Base-by-base conservation (phyloP, 1,140 invertebrate species). In the Nasonia longicornis region DNA sequence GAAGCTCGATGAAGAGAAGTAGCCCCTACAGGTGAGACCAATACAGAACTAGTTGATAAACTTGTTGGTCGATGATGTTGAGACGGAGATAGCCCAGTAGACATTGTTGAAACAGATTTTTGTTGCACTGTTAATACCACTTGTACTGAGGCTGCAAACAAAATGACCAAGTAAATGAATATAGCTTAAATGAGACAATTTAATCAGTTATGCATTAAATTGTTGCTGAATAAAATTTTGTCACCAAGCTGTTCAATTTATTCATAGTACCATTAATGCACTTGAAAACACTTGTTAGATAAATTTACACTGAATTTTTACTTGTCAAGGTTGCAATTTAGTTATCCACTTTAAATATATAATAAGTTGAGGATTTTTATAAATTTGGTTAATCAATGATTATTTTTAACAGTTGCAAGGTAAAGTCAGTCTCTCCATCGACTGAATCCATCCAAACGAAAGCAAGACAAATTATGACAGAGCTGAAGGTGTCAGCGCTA, bases 41-140 rank as follows among this genome's bases (percentile, higher is more conserved):
- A 88, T 35, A 86, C 87, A 8, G 86, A 83, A 35, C 80, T 83
- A 26, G 85, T 85, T 26, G 87, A 87, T 26, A 91, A 77, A 84
- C 89, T 90, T 6, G 87, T 86, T 31, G 88, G 89, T 29, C 88
- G 86, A 75, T 87, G 90, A 82, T 87, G 87, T 73, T 88, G 88
- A 35, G 86, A 87, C 8, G 80, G 79, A 38, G 84, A 84, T 73
- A 87, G 82, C 29, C 89, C 85, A 52, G 77, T 85, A 83, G 77
- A 84, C 86, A 83, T 82, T 64, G 83, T 78, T 38, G 80, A 67
- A 10, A 88, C 83, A 78, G 89, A 88, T 72, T 92, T 91, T 86
- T 93, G 93, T 84, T 94, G 93, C 6, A 94, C 93, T 26, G 93
- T 94, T 83, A 94, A 85, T 80, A 92, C 91, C 71, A 94, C 93